phyloP scores from a whole-genome alignment of 2,888 invertebrate genomes.

The Hypsopygia costalis region DNA sequence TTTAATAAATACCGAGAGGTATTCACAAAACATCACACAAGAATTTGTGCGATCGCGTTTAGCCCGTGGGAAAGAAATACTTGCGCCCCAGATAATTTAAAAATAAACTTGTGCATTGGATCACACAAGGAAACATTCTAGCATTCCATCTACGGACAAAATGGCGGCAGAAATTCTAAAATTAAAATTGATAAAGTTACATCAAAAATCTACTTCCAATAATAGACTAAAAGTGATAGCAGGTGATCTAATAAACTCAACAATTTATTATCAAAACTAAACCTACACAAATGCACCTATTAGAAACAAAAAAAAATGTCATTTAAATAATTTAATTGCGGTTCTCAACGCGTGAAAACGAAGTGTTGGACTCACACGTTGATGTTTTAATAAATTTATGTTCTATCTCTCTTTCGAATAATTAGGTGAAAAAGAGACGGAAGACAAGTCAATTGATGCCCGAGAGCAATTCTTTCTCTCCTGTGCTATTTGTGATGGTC shows the following conservation, averaged over 20 bases:
- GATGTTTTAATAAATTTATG: conserved; percentile 61
- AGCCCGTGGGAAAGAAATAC: too few relatives aligned
- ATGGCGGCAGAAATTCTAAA: too few relatives aligned
- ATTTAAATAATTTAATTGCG: neutral
- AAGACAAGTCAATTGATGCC: conserved; percentile 28
- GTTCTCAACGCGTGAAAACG: neutral
- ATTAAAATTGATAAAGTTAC: too few relatives aligned
- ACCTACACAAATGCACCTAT: neutral
- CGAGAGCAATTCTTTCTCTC: conserved; percentile 30
- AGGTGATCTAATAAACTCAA: neutral
- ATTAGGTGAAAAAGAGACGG: conserved; percentile 13
- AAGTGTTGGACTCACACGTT: conserved; percentile 25
- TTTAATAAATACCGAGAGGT: too few relatives aligned
- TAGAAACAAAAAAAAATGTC: neutral
- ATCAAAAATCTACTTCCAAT: too few relatives aligned
- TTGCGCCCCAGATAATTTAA: too few relatives aligned
- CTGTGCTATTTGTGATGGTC: conserved; percentile 61
- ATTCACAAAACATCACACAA: too few relatives aligned
- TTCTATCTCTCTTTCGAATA: conserved; percentile 31
- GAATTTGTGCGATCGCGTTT: too few relatives aligned
- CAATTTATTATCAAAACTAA: neutral
- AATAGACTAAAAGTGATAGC: neutral
- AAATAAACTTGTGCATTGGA: too few relatives aligned
- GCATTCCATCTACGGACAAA: too few relatives aligned
- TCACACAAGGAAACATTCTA: too few relatives aligned